Base-by-base conservation (phyloP, 2,888 invertebrate genomes). In the Agriopis aurantiaria region DNA sequence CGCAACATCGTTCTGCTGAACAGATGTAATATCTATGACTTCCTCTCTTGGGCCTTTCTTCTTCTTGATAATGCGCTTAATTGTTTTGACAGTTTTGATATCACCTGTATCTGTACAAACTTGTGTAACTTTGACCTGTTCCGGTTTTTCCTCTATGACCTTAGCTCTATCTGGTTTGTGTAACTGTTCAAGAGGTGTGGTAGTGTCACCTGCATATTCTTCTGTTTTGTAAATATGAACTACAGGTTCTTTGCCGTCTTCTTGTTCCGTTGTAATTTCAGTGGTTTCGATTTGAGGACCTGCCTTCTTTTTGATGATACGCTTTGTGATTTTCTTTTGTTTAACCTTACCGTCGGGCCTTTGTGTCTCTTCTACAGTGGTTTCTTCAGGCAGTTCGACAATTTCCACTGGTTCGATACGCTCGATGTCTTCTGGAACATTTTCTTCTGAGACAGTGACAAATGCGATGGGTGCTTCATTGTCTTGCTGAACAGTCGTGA, bases 31-130 rank as follows among this genome's bases (percentile, higher is more conserved):
- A 75, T 82, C 80, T 0, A 79, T 79, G 0, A 81, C 72, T 65
- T 82, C 79, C 23, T 76, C 75, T 49, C 82, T 77, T 9, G 70
- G 72, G 0, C 80, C 79, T 67, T 78, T 78, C 59, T 84, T 81
- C 68, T 84, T 85, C 80, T 58, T 85, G 41, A 88, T 76, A 3
- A 78, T 79, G n/a, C 86, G 82, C 68, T 83, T 89, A 52, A 82
- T 75, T 0, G 80, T 76, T 78, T 73, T 77, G 3, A 77, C 56
- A 23, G 77, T 75, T 17, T 75, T 67, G 3, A 72, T 70, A 17
- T 73, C 69, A 58, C 82, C 89, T 65, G 75, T 80, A 45, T 82
- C 82, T 11, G 82, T 85, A 55, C 79, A 75, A 4, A 82, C 79
- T 71, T 76, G 75, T 0, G 71, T 73, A 0, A 76, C 46, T 65